These are phyloP conservation scores for Raja brachyura DNA, from an alignment of 2,113 vertebrate genomes.

Conservation along the genomic window DNA sequence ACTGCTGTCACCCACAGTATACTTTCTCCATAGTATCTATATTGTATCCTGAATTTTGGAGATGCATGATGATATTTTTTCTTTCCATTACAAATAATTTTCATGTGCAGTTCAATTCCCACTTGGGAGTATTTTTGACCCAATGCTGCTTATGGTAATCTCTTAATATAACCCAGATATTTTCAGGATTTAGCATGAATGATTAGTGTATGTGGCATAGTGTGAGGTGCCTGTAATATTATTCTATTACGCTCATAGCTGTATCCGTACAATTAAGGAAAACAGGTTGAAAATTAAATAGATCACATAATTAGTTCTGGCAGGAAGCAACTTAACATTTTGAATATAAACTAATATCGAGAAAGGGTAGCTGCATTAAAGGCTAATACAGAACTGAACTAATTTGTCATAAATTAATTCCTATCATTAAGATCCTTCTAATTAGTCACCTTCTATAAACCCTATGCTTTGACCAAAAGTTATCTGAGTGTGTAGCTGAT, in stretches of 20 bases:
- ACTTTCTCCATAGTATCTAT: not conserved
- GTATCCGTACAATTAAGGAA: constrained; percentile 32
- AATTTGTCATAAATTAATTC: constrained; percentile 37
- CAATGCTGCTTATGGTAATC: not conserved
- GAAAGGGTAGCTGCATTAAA: constrained; percentile 16
- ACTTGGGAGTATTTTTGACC: not conserved
- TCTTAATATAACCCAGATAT: constrained; percentile 20
- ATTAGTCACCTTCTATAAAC: constrained; percentile 34
- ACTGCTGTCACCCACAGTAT: not conserved
- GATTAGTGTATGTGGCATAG: constrained; percentile 13
- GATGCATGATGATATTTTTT: not conserved
- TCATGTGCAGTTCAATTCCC: not conserved
- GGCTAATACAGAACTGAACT: constrained; percentile 32
- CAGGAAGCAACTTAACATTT: constrained; percentile 33
- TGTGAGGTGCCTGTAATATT: constrained; percentile 3
- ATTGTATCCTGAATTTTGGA: not conserved
- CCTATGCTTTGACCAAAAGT: constrained; percentile 22
- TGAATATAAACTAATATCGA: constrained; percentile 23
- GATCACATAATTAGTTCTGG: constrained; percentile 34
- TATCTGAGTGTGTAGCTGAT: not conserved
- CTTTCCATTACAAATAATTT: not conserved
- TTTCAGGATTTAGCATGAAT: constrained; percentile 16
- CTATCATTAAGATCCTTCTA: constrained; percentile 38
- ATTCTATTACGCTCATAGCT: not conserved
- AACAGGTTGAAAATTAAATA: constrained; percentile 35